Evolutionary conservation across 1,140 invertebrate genomes (phyloP), one percentile per base, ranked within the genome.

Genomic region (Pollicipes pollicipes): DNA sequence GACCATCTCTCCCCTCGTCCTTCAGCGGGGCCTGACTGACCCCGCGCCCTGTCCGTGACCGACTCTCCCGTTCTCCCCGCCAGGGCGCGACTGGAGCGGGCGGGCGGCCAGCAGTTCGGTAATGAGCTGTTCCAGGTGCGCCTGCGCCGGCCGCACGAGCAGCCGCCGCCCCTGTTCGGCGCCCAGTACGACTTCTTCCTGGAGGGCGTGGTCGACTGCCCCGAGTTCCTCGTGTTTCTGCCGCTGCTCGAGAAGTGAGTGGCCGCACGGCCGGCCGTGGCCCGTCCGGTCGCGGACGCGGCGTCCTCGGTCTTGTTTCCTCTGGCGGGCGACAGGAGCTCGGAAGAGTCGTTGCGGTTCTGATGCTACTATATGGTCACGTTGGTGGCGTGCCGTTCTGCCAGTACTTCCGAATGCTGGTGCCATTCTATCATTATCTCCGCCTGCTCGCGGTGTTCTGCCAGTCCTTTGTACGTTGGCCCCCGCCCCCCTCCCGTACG

Each of bases 221-320:
- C 97, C 30, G 97, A 99, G 80, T 99, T 98, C 83, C 82, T 99
- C 32, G 95, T 98, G 26, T 88, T 98, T 81, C 91, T 98, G 80
- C 90, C 92, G 30, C 83, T 88, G 8, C 83, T 99, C 70, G 81
- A 87, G 73, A 90, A 91, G 84, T 86, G 77, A 78, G 80, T 77
- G 6, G 45, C 24, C 45, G 45, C 13, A 21, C 21, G 45, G 17
- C n/a, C 68, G 26, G 6, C 27, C 17, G n/a, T 35, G 29, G 27
- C 32, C 30, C 24, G 30, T 26, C 24, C 28, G 0, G 71, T 16
- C 16, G 1, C n/a, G 28, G 68, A 70, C 17, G 32, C 64, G 68
- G 32, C 24, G 3, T 70, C 4, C 68, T 27, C 66, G 68, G 13
- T 66, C 28, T 71, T 71, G 21, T 63, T 74, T 27, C 70, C n/a